Evolutionary conservation across 2,888 invertebrate species (phyloP).

Genomic region (Dromius quadrimaculatus): DNA sequence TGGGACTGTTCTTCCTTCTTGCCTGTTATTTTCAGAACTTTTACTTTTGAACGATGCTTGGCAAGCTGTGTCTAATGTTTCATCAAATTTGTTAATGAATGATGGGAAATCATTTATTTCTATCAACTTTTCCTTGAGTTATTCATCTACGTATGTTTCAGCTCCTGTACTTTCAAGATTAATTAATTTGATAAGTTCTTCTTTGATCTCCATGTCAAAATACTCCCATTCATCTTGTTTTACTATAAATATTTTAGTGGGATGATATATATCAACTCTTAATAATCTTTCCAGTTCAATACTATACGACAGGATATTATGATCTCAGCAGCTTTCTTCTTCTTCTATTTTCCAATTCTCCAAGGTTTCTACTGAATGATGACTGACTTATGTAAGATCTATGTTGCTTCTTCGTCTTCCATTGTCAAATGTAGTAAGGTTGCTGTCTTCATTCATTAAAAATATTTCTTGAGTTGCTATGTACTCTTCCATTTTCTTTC

Average conservation of each 20-base stretch:
- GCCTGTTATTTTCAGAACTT: not conserved
- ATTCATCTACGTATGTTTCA: not conserved
- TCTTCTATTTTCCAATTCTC: not conserved
- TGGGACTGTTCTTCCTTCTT: not conserved
- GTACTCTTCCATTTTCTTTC: not conserved
- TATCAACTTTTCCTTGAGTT: not conserved
- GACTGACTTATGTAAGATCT: not conserved
- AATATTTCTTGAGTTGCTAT: not conserved
- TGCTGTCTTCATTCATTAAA: conserved; percentile 2
- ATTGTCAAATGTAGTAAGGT: not conserved
- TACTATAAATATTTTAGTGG: not conserved
- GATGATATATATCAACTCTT: not conserved
- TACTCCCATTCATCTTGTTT: not conserved
- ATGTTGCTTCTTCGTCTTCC: not conserved
- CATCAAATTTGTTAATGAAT: not conserved
- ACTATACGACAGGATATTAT: not conserved
- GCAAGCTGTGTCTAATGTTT: not conserved
- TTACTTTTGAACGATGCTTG: not conserved
- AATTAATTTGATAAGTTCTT: not conserved
- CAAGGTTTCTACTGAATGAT: not conserved
- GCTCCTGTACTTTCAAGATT: not conserved
- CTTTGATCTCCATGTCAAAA: not conserved
- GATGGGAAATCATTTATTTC: not conserved
- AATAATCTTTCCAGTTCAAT: not conserved
- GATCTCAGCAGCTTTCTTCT: conserved; percentile 3